phyloP scores from a whole-genome alignment of 2,888 invertebrate species.

The Schizaphis graminum region DNA sequence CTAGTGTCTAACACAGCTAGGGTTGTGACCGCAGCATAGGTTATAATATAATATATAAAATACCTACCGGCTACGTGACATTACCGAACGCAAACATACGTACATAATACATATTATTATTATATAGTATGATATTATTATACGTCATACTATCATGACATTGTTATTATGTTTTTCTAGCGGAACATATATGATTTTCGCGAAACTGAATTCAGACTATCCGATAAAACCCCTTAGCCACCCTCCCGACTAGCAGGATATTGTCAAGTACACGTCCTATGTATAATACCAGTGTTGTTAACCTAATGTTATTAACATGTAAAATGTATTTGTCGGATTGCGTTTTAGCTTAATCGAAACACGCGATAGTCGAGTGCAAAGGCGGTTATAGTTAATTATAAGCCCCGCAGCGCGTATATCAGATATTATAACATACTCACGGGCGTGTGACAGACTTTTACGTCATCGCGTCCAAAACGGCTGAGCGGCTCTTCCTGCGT shows the following conservation, averaged over 20 bases:
- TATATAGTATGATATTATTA: background rate
- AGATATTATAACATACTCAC: background rate
- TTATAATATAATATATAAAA: background rate
- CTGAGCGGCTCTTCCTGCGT: background rate
- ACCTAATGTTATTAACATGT: background rate
- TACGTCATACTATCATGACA: background rate
- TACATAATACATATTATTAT: background rate
- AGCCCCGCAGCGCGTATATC: background rate
- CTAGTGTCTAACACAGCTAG: slow-evolving; percentile 32
- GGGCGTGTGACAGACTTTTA: background rate
- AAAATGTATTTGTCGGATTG: background rate
- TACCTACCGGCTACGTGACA: slow-evolving; percentile 1
- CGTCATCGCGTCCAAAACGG: background rate
- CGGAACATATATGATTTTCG: background rate
- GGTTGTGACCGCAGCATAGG: background rate
- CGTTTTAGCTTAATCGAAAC: background rate
- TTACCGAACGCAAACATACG: background rate
- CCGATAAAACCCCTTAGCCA: background rate
- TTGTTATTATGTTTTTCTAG: background rate
- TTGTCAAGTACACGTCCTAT: background rate
- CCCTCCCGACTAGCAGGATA: background rate
- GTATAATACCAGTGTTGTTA: too few species aligned
- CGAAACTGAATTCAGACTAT: background rate
- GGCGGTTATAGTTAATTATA: background rate
- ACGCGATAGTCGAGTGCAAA: background rate